Evolutionary conservation across 2,888 invertebrate species (phyloP), one percentile per base, ranked within the genome.

Genomic region (Dendrolimus houi): DNA sequence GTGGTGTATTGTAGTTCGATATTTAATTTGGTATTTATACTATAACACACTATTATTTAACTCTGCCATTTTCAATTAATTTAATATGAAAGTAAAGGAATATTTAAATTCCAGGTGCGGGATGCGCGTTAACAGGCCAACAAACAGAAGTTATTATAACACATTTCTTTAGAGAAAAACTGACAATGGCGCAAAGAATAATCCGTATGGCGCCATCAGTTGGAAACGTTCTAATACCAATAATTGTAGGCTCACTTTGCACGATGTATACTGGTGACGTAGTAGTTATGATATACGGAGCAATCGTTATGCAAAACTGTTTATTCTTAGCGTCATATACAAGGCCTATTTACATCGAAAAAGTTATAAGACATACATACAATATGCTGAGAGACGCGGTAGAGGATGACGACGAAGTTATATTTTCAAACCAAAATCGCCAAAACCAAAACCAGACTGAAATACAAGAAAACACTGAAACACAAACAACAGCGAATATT

Each of bases 111-210:
- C 6, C 29, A 93, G 93, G 93, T 62, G 70, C 87, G 52, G 93
- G 93, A 7, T 86, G 91, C 58, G 92, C 93, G 1, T 72, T 93
- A 55, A 87, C 92, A 40, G 89, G 91, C 14, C 87, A 92, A 54
- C 93, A 93, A 72, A 91, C 92, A 29, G 93, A 93, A 71, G 82
- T 92, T 8, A 85, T 93, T 55, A 75, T 93, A 56, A 86, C 88
- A 0, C 93, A 93, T 66, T 93, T 92, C 76, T 93, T 93, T 70
- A 81, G 91, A 62, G 82, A 92, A 42, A 93, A 92, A 65, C 80
- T 92, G 40, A 83, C 86, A 1, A 79, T 87, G 58, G 87, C 92
- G 0, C 91, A 87, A 58, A 83, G 92, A 56, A 75, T 92, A 41
- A 81, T 92, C 8, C 86, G 92, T 62, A 84, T 91, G 70, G 87